These are phyloP conservation scores for Bombylius discolor DNA, from an alignment of 2,888 invertebrate species.

Conservation along the genomic window DNA sequence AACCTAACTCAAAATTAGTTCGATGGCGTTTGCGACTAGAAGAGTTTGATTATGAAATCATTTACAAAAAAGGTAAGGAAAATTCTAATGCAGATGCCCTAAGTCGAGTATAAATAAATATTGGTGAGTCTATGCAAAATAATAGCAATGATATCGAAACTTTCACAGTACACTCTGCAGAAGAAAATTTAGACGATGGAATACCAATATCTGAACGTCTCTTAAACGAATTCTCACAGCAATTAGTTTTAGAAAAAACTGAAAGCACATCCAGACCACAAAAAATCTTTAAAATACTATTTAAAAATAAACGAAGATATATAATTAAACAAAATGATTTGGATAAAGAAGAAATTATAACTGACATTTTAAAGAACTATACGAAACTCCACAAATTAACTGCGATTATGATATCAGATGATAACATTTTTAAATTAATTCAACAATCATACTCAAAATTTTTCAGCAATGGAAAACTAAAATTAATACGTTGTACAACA, in stretches of 20 bases:
- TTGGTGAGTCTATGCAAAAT: not conserved
- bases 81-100: not conserved
- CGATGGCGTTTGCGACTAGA: constrained; percentile 13
- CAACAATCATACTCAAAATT: too few species aligned
- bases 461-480: too few species aligned
- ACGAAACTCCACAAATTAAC: too few species aligned
- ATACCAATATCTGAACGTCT: not conserved
- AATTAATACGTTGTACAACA: too few species aligned
- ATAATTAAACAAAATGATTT: too few species aligned
- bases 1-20: constrained; percentile 3
- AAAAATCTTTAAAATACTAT: too few species aligned
- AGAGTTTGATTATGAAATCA: constrained; percentile 15
- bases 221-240: not conserved
- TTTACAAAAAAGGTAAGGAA: not conserved
- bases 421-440: too few species aligned
- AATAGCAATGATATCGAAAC: not conserved
- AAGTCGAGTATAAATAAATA: not conserved
- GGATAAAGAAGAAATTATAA: too few species aligned
- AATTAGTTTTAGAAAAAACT: not conserved
- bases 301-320: too few species aligned
- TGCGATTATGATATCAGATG: too few species aligned
- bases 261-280: not conserved
- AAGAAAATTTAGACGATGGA: not conserved
- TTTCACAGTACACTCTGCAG: not conserved
- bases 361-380: too few species aligned